phyloP scores from a whole-genome alignment of 2,888 invertebrate genomes.

The Lycophotia porphyrea region DNA sequence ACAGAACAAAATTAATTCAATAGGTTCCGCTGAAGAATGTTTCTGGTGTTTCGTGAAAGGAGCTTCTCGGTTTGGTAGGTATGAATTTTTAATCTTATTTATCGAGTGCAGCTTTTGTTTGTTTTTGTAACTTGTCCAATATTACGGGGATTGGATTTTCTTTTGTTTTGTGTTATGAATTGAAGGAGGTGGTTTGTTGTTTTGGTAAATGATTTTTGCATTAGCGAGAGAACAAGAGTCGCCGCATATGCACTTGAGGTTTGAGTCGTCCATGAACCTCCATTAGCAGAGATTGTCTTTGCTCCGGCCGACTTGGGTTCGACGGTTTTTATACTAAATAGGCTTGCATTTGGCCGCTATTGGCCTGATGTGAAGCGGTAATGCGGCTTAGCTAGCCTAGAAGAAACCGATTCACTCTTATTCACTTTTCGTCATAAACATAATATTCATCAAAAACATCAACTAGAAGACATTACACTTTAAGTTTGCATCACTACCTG shows the following conservation, averaged over 20 bases:
- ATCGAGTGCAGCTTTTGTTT: constrained; percentile 50
- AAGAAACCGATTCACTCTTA: too few species aligned
- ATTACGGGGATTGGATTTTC: constrained; percentile 3
- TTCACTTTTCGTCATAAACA: too few species aligned
- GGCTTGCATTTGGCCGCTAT: too few species aligned
- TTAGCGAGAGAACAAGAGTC: too few species aligned
- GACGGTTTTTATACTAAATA: too few species aligned
- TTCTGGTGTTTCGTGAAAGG: constrained; percentile 76
- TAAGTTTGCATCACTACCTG: background rate
- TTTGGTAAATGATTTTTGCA: constrained; percentile 15
- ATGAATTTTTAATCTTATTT: constrained; percentile 78
- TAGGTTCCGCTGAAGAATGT: constrained; percentile 80
- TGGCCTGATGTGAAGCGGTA: too few species aligned
- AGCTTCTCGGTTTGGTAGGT: constrained; percentile 64
- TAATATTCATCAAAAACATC: too few species aligned
- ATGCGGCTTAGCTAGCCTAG: too few species aligned
- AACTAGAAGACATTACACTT: background rate
- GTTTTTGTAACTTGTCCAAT: constrained; percentile 20
- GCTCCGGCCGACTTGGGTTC: too few species aligned
- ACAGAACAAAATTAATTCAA: constrained; percentile 87
- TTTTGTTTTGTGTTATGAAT: constrained; percentile 2
- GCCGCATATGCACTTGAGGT: too few species aligned
- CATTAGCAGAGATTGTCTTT: too few species aligned
- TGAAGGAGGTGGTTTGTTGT: background rate
- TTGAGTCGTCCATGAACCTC: too few species aligned